Evolutionary conservation across 1,140 invertebrate species (phyloP), one percentile per base, ranked within the genome.

Genomic region (Drosophila sturtevanti): DNA sequence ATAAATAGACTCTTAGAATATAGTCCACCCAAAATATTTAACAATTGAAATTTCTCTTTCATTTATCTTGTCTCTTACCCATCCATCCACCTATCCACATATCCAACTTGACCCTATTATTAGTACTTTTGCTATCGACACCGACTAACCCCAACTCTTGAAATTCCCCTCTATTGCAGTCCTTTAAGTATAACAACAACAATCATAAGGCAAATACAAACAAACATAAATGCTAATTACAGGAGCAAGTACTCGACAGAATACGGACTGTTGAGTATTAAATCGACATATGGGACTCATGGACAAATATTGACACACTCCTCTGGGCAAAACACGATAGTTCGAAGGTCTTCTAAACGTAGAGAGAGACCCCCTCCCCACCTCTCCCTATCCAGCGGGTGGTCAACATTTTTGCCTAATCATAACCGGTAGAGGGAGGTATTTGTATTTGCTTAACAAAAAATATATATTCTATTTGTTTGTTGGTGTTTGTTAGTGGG

Each of bases 201-300:
- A 38, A 24, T 51, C 52, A 58, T 52, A 37, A 61, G 52, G 14
- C 63, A 51, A 76, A 87, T 58, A 69, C 65, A 87, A 86, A 81
- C 79, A 82, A 14, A 81, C 70, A 86, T 86, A 86, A 86, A 86
- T 87, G 82, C 82, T 87, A 87, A 87, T 87, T 87, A 79, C 84
- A 79, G 82, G 54, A 72, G 66, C 48, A 70, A 75, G 62, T 65
- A 73, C 66, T 78, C 48, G 31, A 54, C 41, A 7, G 16, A 48
- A 14, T 16, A 7, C 7, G 4, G 18, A 48, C 16, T 48, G 41
- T 16, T 48, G 63, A 60, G 51, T 51, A 22, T 16, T 55, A 68
- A 84, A 71, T 63, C 77, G 77, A 84, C 84, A 89, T 89, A 89
- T 89, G 84, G 85, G 79, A 79, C 78, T 69, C 38, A 21, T 66